Base-by-base conservation (phyloP, 2,888 invertebrate species). In the Scrobipalpa atriplicella region DNA sequence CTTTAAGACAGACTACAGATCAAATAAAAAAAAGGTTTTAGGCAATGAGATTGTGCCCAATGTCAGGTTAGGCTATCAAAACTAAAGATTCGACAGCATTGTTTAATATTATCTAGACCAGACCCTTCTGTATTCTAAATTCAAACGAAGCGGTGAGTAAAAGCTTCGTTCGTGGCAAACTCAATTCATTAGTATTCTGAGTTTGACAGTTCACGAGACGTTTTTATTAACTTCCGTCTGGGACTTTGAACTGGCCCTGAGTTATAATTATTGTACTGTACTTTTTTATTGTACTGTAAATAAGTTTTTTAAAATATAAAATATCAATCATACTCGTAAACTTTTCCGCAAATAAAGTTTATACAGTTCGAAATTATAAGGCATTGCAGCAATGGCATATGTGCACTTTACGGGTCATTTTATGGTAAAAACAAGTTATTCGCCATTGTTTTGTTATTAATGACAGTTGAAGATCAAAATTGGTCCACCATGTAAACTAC, bases 181-280 rank as follows among this genome's bases (percentile, higher is more conserved):
- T 62, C 64, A 62, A 16, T n/a, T 65, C 74, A 81, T 87, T 83
- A 75, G 79, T 86, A 87, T 88, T 84, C 87, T 68, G 65, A 70
- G 76, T 29, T n/a, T 73, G 73, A 74, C 69, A 70, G 69, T 67
- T 68, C 62, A 64, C 73, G 71, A 58, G 58, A 58, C 77, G 73
- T 73, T 77, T 80, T 81, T 80, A 83, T 78, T 78, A 79, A 81
- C 77, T 82, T 81, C 80, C 80, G 80, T 79, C 81, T 79, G 75
- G 74, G 74, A 73, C 72, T 76, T 75, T 72, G 74, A 74, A 75
- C 76, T 66, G 75, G 70, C 76, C 73, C 74, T 73, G 29, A 21
- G 9, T 58, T 65, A 41, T 63, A 66, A 29, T 66, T 36, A 65
- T 56, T 56, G 8, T n/a, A n/a, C n/a, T n/a, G n/a, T n/a, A n/a